Percentiles rank a stretch among this genome's conserved stretches.
These are phyloP conservation scores for Brachycybe producta DNA, from an alignment of 2,888 invertebrate species.

Conservation along the genomic window DNA sequence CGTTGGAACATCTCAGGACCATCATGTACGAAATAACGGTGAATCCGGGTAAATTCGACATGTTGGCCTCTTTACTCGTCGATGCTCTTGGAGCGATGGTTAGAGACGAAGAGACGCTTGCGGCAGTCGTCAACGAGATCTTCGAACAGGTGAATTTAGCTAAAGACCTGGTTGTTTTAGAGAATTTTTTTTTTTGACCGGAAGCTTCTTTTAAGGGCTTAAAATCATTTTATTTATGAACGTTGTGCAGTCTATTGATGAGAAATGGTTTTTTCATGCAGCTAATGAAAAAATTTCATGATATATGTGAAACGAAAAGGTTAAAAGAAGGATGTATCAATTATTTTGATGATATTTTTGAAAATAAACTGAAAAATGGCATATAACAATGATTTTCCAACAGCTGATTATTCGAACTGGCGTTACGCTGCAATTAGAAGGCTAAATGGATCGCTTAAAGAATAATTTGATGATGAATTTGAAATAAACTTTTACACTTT, in stretches of 20 bases:
- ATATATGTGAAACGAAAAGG: no score
- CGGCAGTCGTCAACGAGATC: conserved; percentile 21
- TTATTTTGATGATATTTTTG: no score
- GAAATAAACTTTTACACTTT: no score
- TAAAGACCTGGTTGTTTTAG: not conserved
- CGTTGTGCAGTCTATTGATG: not conserved
- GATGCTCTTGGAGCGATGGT: conserved; percentile 25
- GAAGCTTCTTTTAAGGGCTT: not conserved
- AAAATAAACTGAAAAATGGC: no score
- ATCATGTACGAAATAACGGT: conserved; percentile 28
- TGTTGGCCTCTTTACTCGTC: conserved; percentile 27
- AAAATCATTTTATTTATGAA: not conserved
- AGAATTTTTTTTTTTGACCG: not conserved
- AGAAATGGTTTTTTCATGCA: no score
- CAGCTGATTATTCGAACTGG: no score
- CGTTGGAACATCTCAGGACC: conserved; percentile 14
- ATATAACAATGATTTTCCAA: no score
- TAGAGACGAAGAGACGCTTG: conserved; percentile 22
- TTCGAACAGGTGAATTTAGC: conserved; percentile 22
- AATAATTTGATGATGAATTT: no score
- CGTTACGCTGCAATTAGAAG: no score
- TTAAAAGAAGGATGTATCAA: no score
- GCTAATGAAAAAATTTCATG: no score
- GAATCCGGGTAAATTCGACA: conserved; percentile 31
- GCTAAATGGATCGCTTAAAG: no score